A percentile compares a stretch with the other conserved stretches of the same genome.
These are phyloP conservation scores for Atrichornis clamosus DNA, from an alignment of 2,113 vertebrate genomes.

Conservation along the genomic window DNA sequence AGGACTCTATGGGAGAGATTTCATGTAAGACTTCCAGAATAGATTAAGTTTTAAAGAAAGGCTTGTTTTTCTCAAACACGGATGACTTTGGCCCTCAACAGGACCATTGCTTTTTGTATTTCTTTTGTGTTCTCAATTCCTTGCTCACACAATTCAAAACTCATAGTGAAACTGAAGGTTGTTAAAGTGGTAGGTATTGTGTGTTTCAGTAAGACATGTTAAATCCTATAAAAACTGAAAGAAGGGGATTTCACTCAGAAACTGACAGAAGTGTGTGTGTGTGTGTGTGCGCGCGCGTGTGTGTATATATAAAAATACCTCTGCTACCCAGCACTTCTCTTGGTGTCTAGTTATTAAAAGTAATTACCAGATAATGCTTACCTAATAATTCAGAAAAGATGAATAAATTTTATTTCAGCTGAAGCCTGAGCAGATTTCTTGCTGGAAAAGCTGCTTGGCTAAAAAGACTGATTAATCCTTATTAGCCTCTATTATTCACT, in stretches of 20 bases:
- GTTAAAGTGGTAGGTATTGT: background rate
- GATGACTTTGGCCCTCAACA: background rate
- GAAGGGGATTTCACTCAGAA: background rate
- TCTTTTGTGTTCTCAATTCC: background rate
- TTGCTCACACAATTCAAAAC: background rate
- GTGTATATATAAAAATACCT: background rate
- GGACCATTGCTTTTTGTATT: background rate
- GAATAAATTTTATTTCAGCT: background rate
- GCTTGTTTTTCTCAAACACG: background rate
- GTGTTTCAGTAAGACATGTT: background rate
- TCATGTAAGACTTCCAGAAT: background rate
- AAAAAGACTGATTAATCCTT: background rate
- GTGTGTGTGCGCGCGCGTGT: background rate
- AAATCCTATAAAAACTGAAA: background rate
- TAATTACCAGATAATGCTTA: background rate
- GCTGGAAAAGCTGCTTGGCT: background rate
- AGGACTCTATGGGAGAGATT: background rate
- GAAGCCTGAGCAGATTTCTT: background rate
- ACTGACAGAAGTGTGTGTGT: background rate
- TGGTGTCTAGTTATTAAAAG: background rate
- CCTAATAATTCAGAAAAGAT: background rate
- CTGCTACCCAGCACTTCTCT: background rate
- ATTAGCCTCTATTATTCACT: background rate
- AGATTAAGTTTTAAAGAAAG: background rate
- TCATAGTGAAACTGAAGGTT: background rate